phyloP scores from a whole-genome alignment of 2,113 vertebrate species.

The Rhynchopsitta pachyrhyncha region DNA sequence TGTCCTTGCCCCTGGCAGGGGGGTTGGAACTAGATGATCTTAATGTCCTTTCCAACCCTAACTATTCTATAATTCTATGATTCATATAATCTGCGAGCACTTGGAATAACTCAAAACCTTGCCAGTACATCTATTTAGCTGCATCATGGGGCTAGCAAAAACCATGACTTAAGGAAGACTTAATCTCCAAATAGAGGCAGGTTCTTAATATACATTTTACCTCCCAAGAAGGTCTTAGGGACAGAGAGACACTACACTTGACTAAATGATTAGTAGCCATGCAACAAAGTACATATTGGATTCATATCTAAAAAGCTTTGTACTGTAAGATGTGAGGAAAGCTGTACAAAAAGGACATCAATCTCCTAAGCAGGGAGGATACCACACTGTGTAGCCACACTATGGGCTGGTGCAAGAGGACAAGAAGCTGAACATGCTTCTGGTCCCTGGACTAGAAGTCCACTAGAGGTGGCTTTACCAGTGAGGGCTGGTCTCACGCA shows the following conservation, averaged over 20 bases:
- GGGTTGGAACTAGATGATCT: no score
- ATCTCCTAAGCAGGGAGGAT: not conserved
- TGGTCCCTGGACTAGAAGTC: not conserved
- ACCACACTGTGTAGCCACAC: fast-evolving
- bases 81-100: not conserved
- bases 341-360: not conserved
- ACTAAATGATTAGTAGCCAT: not conserved
- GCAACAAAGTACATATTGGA: not conserved
- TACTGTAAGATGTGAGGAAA: not conserved
- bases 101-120: not conserved
- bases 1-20: no score
- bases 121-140: not conserved
- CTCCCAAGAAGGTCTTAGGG: not conserved
- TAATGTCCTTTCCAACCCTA: no score
- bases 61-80: no score
- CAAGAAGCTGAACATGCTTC: not conserved
- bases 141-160: not conserved
- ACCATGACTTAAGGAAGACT: not conserved
- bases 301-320: not conserved
- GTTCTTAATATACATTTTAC: not conserved
- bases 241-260: not conserved
- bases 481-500: not conserved
- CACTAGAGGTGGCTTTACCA: not conserved
- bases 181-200: not conserved
- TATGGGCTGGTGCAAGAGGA: not conserved